These are phyloP conservation scores for Alauda arvensis DNA, from an alignment of 2,797 vertebrate genomes.

Conservation along the genomic window DNA sequence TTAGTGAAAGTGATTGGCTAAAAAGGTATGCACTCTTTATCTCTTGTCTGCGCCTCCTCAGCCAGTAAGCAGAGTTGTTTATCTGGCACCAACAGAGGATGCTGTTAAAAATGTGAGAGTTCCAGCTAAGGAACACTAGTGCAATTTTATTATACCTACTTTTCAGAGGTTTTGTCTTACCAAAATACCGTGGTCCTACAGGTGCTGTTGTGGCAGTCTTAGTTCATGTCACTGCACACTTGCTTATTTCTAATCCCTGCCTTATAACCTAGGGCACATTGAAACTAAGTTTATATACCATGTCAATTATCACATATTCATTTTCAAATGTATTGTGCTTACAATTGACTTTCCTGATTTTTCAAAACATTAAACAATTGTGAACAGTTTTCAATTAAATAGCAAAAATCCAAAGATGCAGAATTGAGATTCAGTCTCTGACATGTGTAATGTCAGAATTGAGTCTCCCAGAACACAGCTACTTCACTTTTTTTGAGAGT, in stretches of 20 bases:
- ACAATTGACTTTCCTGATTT: background rate
- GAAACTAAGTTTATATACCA: background rate
- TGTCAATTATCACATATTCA: background rate
- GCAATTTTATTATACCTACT: background rate
- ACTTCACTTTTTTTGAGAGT: background rate
- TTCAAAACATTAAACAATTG: background rate
- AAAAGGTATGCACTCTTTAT: background rate
- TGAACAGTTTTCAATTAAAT: background rate
- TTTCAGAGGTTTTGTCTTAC: background rate
- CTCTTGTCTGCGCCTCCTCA: background rate
- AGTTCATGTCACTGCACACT: background rate
- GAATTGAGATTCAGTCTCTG: background rate
- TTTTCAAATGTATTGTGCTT: background rate
- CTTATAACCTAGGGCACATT: background rate
- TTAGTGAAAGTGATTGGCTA: slow-evolving; percentile 41
- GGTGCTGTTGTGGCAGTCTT: background rate
- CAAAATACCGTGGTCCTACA: background rate
- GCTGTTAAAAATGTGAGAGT: background rate
- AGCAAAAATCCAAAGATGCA: background rate
- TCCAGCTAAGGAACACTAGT: background rate
- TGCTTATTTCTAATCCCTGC: background rate
- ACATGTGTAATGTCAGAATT: background rate
- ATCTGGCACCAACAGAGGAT: background rate
- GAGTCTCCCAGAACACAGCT: background rate
- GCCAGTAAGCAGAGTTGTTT: background rate